These are phyloP conservation scores for Merluccius polli DNA, from an alignment of 2,797 vertebrate species.

Conservation along the genomic window DNA sequence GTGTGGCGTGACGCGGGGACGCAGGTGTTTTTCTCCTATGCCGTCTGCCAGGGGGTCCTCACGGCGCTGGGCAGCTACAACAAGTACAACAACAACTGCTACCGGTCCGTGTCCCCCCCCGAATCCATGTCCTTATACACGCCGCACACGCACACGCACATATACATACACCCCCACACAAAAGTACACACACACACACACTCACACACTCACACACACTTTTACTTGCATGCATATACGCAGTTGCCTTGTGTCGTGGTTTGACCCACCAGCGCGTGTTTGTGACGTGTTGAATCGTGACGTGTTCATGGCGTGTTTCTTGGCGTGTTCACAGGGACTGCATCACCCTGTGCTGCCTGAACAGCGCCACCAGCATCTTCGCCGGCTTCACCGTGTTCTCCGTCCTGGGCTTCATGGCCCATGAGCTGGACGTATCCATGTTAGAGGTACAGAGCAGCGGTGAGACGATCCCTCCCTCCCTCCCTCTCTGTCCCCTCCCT, in stretches of 20 bases:
- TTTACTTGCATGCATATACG: background rate
- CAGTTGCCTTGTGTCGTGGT: too few species aligned
- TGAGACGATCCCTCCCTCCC: slow-evolving; percentile 43
- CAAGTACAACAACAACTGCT: slow-evolving; percentile 90
- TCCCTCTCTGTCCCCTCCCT: background rate
- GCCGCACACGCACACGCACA: background rate
- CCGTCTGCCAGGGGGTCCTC: slow-evolving; percentile 85
- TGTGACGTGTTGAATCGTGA: background rate
- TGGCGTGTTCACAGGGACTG: slow-evolving; percentile 76
- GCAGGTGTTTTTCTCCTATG: slow-evolving; percentile 87
- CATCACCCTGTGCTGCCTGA: slow-evolving; percentile 81
- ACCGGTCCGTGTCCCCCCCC: slow-evolving; percentile 72
- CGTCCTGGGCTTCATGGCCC: slow-evolving; percentile 86
- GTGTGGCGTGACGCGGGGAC: slow-evolving; percentile 86
- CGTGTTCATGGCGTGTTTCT: background rate
- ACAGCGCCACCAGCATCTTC: slow-evolving; percentile 83
- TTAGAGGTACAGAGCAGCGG: slow-evolving; percentile 70
- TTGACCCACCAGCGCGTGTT: background rate
- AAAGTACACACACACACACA: background rate
- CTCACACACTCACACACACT: background rate
- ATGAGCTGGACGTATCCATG: slow-evolving; percentile 65
- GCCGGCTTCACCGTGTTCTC: slow-evolving; percentile 89
- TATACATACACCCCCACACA: background rate
- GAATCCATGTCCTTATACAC: background rate
- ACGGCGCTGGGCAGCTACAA: slow-evolving; percentile 93